Conservation (phyloP, 2,113 vertebrate genomes). For the Austrofundulus limnaeus region DNA sequence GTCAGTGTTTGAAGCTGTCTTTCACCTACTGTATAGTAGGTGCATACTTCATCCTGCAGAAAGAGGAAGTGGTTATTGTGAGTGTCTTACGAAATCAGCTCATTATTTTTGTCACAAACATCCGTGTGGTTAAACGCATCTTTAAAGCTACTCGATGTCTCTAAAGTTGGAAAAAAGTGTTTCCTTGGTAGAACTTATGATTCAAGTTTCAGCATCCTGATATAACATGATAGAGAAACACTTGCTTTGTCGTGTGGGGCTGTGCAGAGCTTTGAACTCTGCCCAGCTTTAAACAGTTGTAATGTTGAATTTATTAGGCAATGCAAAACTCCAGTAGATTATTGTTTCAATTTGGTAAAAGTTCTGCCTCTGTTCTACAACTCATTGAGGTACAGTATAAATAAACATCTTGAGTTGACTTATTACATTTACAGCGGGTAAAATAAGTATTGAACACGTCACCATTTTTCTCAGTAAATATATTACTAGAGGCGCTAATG, state of each 20-base stretch:
- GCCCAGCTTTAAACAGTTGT: too few species aligned
- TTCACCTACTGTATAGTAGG: fast-evolving
- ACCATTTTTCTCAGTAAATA: too few species aligned
- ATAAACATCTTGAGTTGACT: not conserved
- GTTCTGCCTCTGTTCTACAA: too few species aligned
- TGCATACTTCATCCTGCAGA: not conserved
- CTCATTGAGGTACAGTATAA: not conserved
- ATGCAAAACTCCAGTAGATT: too few species aligned
- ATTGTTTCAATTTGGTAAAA: too few species aligned
- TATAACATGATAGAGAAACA: not conserved
- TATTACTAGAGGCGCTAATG: too few species aligned
- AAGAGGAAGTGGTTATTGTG: conserved; percentile 8
- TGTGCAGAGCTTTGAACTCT: too few species aligned
- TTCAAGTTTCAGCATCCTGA: not conserved
- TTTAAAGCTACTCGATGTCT: not conserved
- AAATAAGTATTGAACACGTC: too few species aligned
- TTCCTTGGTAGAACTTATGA: not conserved
- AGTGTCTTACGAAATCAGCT: not conserved
- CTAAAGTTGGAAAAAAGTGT: not conserved
- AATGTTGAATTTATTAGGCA: too few species aligned
- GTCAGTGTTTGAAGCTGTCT: not conserved
- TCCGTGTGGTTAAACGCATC: not conserved
- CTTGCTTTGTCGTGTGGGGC: too few species aligned
- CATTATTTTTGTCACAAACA: not conserved
- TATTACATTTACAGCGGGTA: too few species aligned